These are phyloP conservation scores for Hermaeophaga mercurialis DNA, from an alignment of 2,888 invertebrate genomes.

Conservation along the genomic window DNA sequence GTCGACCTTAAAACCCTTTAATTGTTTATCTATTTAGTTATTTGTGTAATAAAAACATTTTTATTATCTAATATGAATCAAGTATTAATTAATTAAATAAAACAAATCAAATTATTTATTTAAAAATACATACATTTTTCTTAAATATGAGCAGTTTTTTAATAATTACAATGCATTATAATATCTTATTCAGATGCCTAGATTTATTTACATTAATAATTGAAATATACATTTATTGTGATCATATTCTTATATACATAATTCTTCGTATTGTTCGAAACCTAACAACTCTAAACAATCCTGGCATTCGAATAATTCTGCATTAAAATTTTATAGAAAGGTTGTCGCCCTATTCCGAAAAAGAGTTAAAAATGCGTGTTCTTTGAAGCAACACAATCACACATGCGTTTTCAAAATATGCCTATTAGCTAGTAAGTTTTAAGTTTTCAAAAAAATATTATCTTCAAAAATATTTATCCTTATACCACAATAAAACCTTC, in stretches of 20 bases:
- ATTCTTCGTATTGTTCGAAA: conserved; percentile 2
- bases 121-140: conserved; percentile 29
- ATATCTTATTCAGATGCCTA: conserved; percentile 19
- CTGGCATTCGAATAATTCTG: conserved; percentile 16
- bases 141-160: conserved; percentile 20
- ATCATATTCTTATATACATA: conserved; percentile 13
- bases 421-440: conserved; percentile 18
- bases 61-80: no score
- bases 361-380: conserved; percentile 35
- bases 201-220: conserved; percentile 17
- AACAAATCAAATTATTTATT: conserved; percentile 28
- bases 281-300: conserved; percentile 17
- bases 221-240: conserved; percentile 16
- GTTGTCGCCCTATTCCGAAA: conserved; percentile 7
- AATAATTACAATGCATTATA: conserved; percentile 23
- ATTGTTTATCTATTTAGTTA: no score
- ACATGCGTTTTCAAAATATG: conserved; percentile 30
- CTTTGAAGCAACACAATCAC: conserved; percentile 36
- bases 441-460: conserved; percentile 19
- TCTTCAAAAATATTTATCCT: conserved; percentile 7
- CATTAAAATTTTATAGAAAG: conserved; percentile 14
- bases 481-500: conserved; percentile 21
- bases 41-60: no score
- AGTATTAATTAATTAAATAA: no score
- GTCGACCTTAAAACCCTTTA: no score